Base-by-base conservation (phyloP, 2,113 vertebrate genomes). In the Oryzias melastigma region DNA sequence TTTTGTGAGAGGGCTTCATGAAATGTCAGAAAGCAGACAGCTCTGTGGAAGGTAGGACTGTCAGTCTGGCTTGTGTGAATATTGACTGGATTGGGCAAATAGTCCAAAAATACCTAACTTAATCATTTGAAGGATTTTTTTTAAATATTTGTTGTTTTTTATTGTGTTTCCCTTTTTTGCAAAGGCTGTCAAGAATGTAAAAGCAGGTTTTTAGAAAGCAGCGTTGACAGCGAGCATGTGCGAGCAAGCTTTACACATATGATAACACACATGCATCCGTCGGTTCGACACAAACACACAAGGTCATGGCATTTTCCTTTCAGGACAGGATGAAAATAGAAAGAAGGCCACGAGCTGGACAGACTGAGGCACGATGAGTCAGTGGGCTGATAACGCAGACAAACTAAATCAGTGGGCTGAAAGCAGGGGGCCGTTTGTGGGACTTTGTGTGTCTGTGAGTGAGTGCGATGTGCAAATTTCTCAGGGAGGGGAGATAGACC, bases 301-400 rank as follows among this genome's bases (percentile, higher is more conserved):
- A 85, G 80, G 82, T 85, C 78, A 46, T 67, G 75, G 52, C 82
- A 81, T 83, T 78, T 88, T 80, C 72, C 71, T 81, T 75, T 75
- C 47, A 75, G 80, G 70, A 75, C 41, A 16, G 58, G 75, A 75
- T 75, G 62, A 71, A 87, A 87, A 87, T 88, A 87, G 83, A 85
- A 86, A 82, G 56, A 77, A 18, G 68, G 64, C 80, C 76, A 82
- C 71, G 80, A 86, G 82, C 82, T 75, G 65, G 68, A 83, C 72
- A 75, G 75, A 75, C 71, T 71, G 57, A 77, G 79, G 81, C 86
- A 71, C 77, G 62, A 59, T 87, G 84, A 88, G 70, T 88, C 82
- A 88, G 72, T 81, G 65, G 68, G 62, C 77, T 68, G 81, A 88
- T 81, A 82, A 79, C 67, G 65, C 74, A 78, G 84, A 86, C 69